Evolutionary conservation across 1,140 invertebrate genomes (phyloP).

Genomic region (Pseudomyrmex sp.): DNA sequence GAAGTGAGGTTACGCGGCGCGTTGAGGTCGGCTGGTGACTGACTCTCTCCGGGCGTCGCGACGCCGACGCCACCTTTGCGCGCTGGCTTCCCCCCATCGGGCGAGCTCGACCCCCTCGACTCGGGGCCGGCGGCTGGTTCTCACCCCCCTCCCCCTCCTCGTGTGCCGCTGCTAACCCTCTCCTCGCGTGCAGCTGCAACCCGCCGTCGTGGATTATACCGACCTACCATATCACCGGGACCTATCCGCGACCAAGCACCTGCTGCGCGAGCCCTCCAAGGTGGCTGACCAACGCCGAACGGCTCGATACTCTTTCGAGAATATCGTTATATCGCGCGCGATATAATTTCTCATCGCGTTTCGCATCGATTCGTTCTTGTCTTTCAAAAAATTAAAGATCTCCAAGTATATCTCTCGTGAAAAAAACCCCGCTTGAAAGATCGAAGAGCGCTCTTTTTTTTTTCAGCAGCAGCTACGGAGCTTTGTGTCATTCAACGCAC

Average conservation of each 20-base stretch:
- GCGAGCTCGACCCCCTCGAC: constrained; percentile 53
- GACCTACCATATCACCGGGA: constrained; percentile 20
- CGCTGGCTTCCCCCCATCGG: constrained; percentile 59
- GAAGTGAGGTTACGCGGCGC: constrained; percentile 72
- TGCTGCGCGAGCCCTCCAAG: constrained; percentile 55
- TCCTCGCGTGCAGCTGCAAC: constrained; percentile 26
- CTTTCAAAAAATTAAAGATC: constrained; percentile 18
- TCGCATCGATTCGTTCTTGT: neutral
- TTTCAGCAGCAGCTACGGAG: neutral
- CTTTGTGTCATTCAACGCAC: neutral
- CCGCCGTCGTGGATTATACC: constrained; percentile 56
- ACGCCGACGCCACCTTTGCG: constrained; percentile 84
- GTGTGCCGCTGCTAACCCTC: constrained; percentile 17
- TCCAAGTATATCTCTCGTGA: neutral
- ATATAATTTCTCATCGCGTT: neutral
- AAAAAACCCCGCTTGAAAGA: neutral
- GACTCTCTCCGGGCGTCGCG: constrained; percentile 82
- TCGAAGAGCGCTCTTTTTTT: neutral
- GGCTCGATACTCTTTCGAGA: constrained; percentile 46
- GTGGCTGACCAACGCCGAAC: constrained; percentile 67
- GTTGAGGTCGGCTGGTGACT: constrained; percentile 83
- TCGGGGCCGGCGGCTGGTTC: constrained; percentile 36
- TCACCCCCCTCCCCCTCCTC: neutral
- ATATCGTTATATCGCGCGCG: neutral
- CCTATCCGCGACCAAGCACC: constrained; percentile 59